These are phyloP conservation scores for Brachyhypopomus gauderio DNA, from an alignment of 2,113 vertebrate genomes.

Conservation along the genomic window DNA sequence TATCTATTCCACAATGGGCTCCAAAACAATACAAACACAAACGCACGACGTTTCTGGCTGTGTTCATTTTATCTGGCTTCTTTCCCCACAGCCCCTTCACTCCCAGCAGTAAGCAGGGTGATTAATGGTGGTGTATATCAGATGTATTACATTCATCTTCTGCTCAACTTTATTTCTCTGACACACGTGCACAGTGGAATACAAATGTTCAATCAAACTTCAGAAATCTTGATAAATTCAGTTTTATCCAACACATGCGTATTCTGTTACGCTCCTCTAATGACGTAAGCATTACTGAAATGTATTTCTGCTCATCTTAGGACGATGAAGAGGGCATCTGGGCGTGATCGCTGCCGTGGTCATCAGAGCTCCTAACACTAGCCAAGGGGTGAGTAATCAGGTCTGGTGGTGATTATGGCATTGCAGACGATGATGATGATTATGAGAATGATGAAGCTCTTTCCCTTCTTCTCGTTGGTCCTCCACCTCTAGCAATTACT, in stretches of 20 bases:
- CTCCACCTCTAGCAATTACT: neutral
- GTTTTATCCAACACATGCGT: neutral
- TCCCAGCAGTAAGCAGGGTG: neutral
- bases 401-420: slow-evolving; percentile 50
- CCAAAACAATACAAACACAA: too few relatives aligned
- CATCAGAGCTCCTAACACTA: slow-evolving; percentile 83
- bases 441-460: slow-evolving; percentile 21
- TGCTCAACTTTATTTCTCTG: slow-evolving; percentile 65
- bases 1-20: too few relatives aligned
- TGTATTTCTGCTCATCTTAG: slow-evolving; percentile 62
- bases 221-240: neutral
- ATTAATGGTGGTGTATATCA: neutral
- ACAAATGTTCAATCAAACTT: neutral
- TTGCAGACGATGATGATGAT: slow-evolving; percentile 43
- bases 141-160: slow-evolving; percentile 7
- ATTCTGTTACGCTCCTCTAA: neutral
- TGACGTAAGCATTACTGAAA: slow-evolving; percentile 8
- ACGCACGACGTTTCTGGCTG: neutral
- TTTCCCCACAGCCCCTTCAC: too few relatives aligned
- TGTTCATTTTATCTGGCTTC: neutral
- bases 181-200: slow-evolving; percentile 46
- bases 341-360: slow-evolving; percentile 82
- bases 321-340: slow-evolving; percentile 99
- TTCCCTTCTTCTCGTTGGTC: neutral
- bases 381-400: slow-evolving; percentile 84